Base-by-base conservation (phyloP, 2,888 invertebrate species). In the Chalcosyrphus nemorum region DNA sequence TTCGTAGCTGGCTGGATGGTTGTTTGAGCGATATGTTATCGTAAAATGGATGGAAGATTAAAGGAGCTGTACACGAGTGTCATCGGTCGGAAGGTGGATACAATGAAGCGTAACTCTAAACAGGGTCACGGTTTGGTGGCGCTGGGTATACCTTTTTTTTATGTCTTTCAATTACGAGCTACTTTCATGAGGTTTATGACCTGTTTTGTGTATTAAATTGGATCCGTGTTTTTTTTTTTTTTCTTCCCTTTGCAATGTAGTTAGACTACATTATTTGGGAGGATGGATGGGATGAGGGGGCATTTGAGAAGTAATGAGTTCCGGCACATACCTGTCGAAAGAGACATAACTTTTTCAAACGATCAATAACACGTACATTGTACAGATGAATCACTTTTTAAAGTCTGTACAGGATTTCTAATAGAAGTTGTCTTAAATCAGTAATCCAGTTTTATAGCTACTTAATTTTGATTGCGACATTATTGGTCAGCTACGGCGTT, bases 41-140 rank as follows among this genome's bases (percentile, higher is more conserved):
- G 52, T 82, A 72, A 82, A 82, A 77, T 72, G 66, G 68, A 78
- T 68, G 61, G 72, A 61, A 63, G 77, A 82, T 82, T 72, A 77
- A 72, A 61, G 72, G 57, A 29, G 52, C 63, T 38, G 45, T 59
- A 61, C n/a, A n/a, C 63, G 32, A 41, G 32, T 54, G 21, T 15
- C 19, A 54, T 43, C 32, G 50, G 61, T 70, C 29, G 66, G 54
- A 52, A 43, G 57, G 21, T 32, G 24, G 19, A 43, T 24, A 27
- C 47, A 41, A 81, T 47, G 57, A 32, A 50, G 72, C 56, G 61
- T 66, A 35, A 56, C 57, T 66, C 59, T 72, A 47, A 77, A 77
- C 77, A 72, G 32, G 77, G 72, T 68, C 78, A 72, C 54, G 66
- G 27, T 77, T 77, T 61, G 82, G 57, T 43, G 24, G 24, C 24